Base-by-base conservation (phyloP, 2,888 invertebrate species). In the Hartigia nigra region DNA sequence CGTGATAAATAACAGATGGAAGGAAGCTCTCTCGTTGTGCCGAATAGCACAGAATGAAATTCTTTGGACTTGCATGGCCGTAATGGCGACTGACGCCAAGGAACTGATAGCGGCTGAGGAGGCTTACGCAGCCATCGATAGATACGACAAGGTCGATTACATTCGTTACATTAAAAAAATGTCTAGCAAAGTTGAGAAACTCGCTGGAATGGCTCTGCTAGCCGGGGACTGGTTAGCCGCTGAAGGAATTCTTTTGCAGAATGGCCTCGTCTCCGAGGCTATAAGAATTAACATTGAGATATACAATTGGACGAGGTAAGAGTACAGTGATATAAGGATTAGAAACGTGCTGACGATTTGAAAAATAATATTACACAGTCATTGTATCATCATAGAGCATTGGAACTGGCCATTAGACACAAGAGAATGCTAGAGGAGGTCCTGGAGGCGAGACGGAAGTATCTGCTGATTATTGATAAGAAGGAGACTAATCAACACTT, bases 31-130 rank as follows among this genome's bases (percentile, higher is more conserved):
- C 78, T 94, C 96, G 89, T 95, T 98, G 80, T 96, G 96, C 87
- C 92, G 95, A 81, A 93, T 94, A 86, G 93, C 95, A 74, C 95
- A 94, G 90, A 94, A 94, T 83, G 93, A 93, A 80, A 94, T 94
- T n/a, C 92, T 98, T 31, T 99, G 99, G 99, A 97, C 98, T 0
- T 97, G 97, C 84, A 93, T 99, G 84, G 99, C 99, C 0, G 97
- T 98, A 0, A 93, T 98, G 90, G 96, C 99, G 1, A 96, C 97
- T 79, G 96, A 97, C 84, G 95, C 96, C 81, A 96, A 96, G 89
- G 96, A 98, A 87, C 92, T 98, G 77, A 95, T 96, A 80, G 96
- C 98, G 11, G 98, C 99, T 31, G 99, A 99, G 92, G 97, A 98
- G 89, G 98, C 98, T 0, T 99, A 98, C 91, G 97, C 98, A 12